A percentile compares a stretch with the other conserved stretches of the same genome.
These are phyloP conservation scores for Alexandromys fortis DNA, from an alignment of 2,113 vertebrate species.

Conservation along the genomic window DNA sequence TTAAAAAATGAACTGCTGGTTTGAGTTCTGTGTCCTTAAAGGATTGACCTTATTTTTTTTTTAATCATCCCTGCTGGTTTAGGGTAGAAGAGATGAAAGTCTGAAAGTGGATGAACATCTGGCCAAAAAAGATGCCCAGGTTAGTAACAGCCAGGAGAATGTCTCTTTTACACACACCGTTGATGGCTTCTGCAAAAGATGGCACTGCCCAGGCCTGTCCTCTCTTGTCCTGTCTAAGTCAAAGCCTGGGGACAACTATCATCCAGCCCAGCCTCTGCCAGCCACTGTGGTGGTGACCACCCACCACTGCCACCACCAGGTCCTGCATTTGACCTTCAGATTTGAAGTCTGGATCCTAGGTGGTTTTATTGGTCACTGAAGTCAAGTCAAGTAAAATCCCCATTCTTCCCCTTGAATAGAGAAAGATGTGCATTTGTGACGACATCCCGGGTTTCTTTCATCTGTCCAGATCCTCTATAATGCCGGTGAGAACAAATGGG, in stretches of 20 bases:
- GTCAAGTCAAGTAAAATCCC: background rate
- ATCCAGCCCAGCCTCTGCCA: background rate
- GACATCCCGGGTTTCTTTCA: background rate
- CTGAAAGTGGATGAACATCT: constrained; percentile 85
- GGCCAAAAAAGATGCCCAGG: constrained; percentile 90
- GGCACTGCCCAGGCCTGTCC: fast-evolving
- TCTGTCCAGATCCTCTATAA: constrained; percentile 86
- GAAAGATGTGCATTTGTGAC: background rate
- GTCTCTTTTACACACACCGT: background rate
- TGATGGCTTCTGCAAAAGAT: background rate
- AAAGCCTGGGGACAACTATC: background rate
- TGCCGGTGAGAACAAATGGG: constrained; percentile 92
- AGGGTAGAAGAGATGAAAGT: constrained; percentile 90
- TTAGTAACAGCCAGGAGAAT: constrained; percentile 61
- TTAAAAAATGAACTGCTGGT: background rate
- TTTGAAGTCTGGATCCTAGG: background rate
- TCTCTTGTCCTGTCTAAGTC: background rate
- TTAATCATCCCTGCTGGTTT: background rate
- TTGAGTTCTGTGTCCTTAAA: background rate
- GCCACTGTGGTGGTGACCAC: background rate
- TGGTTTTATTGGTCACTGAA: background rate
- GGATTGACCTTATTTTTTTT: background rate
- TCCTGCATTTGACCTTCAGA: background rate
- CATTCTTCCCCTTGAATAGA: background rate
- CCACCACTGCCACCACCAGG: background rate